Base-by-base conservation (phyloP, 2,888 invertebrate species). In the Allolobophora icterica region DNA sequence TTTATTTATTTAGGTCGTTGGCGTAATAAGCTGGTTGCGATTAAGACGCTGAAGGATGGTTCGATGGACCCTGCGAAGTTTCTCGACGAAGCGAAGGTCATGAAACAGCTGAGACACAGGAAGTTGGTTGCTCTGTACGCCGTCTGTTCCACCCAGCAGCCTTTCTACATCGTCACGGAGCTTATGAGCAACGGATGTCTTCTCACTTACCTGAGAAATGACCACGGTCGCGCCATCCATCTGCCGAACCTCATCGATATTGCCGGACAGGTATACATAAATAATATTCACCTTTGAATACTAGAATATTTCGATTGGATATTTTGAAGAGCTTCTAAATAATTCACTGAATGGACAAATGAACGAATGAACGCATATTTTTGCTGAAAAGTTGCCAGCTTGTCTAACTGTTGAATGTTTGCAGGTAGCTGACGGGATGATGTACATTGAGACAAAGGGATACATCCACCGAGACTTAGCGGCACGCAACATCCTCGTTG, bases 61-160 rank as follows among this genome's bases (percentile, higher is more conserved):
- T 98, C 99, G 21, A 99, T 99, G 99, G 97, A 97, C 94, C 99
- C 99, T 0, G 89, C 17, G 17, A 89, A 89, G 2, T 99, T 99
- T 96, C 96, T 99, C 2, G 97, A 98, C 96, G 99, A 99, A 96
- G 99, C 99, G 13, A 97, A 97, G 93, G 99, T 99, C 93, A 99
- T 99, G 99, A 99, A 99, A 95, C 98, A 98, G 95, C 98, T 99
- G 96, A 97, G 98, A 91, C 99, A 99, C 96, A 97, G 98, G 95
- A 97, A 98, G 93, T 96, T 98, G 89, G 98, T 99, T 30, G 97
- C 98, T 6, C 96, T 98, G 42, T 98, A 98, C 95, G 98, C 98
- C 0, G 98, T 98, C 30, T 98, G 98, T 95, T 98, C 98, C 0
- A 97, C 97, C 93, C 97, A 98, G 94, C 98, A 89, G 42, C 89